phyloP scores from a whole-genome alignment of 2,113 vertebrate species.

The Oceanodroma tethys region DNA sequence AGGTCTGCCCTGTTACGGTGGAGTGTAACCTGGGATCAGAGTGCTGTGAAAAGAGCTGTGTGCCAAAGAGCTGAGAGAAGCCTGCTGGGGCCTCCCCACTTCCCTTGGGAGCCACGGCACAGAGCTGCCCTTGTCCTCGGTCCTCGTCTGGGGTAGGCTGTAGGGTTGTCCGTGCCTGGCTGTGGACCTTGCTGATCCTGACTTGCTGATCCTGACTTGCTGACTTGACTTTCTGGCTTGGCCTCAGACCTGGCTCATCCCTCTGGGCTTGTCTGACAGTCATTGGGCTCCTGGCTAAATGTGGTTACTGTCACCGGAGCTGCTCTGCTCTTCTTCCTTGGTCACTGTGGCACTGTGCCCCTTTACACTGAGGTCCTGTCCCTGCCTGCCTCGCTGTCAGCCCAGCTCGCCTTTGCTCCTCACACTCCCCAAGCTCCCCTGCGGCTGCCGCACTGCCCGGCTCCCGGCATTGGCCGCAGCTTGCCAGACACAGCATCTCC shows the following conservation, averaged over 20 bases:
- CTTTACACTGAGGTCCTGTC: not conserved
- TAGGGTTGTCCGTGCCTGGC: not conserved
- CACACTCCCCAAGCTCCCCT: not conserved
- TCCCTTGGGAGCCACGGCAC: not conserved
- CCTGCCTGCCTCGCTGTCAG: not conserved
- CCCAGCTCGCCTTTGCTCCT: not conserved
- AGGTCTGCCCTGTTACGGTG: not conserved
- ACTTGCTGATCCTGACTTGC: not conserved
- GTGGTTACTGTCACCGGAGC: not conserved
- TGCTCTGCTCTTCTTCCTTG: not conserved
- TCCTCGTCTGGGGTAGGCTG: not conserved
- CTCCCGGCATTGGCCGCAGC: rapidly evolving
- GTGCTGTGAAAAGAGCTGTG: not conserved
- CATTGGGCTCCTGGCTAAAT: not conserved
- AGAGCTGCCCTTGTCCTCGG: not conserved
- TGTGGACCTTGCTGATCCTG: not conserved
- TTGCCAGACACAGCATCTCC: not conserved
- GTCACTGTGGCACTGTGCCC: not conserved
- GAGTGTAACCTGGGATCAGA: not conserved
- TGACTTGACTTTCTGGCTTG: not conserved
- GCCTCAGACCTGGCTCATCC: not conserved
- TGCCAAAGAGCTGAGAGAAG: not conserved
- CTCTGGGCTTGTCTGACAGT: not conserved
- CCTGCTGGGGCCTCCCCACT: not conserved
- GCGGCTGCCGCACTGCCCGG: not conserved